phyloP scores from a whole-genome alignment of 92 coral and sea anemone genomes.

The Desmophyllum pertusum region DNA sequence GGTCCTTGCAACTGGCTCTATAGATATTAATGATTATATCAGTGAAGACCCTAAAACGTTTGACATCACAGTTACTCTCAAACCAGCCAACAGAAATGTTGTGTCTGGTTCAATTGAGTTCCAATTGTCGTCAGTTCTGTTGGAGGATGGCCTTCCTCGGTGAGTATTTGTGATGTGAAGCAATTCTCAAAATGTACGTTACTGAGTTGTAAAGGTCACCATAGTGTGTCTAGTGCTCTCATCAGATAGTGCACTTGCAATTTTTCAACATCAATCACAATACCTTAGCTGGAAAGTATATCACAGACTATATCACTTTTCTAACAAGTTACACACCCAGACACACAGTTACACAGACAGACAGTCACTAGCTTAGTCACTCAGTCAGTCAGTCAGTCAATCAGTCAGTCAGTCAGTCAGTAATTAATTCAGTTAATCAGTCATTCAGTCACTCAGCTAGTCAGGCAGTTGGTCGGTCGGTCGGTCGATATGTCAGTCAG shows the following conservation, averaged over 20 bases:
- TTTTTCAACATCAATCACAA: too few relatives aligned
- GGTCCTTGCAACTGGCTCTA: constrained; percentile 1
- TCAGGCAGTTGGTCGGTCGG: not conserved
- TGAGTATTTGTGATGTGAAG: not conserved
- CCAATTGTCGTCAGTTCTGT: not conserved
- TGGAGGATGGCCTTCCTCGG: constrained; percentile 23
- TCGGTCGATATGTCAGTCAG: too few relatives aligned
- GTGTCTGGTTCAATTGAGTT: not conserved
- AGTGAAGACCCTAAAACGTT: not conserved
- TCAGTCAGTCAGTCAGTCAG: not conserved
- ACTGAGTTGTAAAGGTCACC: too few relatives aligned
- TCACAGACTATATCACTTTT: too few relatives aligned
- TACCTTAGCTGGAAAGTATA: too few relatives aligned
- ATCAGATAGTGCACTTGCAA: too few relatives aligned
- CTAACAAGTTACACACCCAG: too few relatives aligned
- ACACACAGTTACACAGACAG: too few relatives aligned
- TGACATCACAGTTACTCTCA: constrained; percentile 10
- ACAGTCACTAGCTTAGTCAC: too few relatives aligned
- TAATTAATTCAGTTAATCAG: not conserved
- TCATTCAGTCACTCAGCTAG: not conserved
- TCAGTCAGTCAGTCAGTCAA: too few relatives aligned
- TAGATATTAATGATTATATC: constrained; percentile 1
- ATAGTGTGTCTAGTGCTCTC: too few relatives aligned
- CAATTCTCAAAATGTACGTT: too few relatives aligned
- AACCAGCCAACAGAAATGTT: constrained; percentile 10